Evolutionary conservation across 2,797 vertebrate genomes (phyloP).

Genomic region (Dendrocincla fuliginosa): DNA sequence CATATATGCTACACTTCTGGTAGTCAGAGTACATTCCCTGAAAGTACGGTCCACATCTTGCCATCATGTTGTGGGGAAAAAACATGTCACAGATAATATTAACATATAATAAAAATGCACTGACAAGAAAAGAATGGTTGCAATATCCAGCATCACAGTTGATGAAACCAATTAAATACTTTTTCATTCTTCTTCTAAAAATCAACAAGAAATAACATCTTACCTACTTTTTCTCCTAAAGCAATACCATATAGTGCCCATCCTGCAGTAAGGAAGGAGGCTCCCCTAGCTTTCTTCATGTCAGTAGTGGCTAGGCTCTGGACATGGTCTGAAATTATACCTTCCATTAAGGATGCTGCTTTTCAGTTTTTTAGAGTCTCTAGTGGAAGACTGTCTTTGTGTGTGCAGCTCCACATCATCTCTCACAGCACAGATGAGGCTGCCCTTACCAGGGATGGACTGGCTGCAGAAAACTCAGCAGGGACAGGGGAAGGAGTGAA

Average conservation of each 20-base stretch:
- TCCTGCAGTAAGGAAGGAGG: background rate
- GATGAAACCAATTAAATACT: background rate
- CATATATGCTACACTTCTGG: background rate
- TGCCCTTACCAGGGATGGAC: background rate
- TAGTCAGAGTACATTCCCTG: background rate
- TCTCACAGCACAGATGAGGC: background rate
- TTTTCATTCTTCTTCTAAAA: background rate
- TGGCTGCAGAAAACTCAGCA: background rate
- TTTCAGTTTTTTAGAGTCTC: background rate
- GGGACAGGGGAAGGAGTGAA: background rate
- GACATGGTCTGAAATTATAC: background rate
- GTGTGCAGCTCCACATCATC: background rate
- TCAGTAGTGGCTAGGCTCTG: background rate
- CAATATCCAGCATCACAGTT: background rate
- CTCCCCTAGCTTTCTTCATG: background rate
- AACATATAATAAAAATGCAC: background rate
- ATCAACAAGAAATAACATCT: background rate
- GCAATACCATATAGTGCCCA: background rate
- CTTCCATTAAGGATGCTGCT: background rate
- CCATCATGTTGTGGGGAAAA: background rate
- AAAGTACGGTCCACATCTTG: background rate
- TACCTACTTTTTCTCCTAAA: background rate
- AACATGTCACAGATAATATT: background rate
- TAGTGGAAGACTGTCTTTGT: background rate
- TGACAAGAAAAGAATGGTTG: background rate